phyloP scores from a whole-genome alignment of 2,797 vertebrate genomes.

The Hirundo rustica region DNA sequence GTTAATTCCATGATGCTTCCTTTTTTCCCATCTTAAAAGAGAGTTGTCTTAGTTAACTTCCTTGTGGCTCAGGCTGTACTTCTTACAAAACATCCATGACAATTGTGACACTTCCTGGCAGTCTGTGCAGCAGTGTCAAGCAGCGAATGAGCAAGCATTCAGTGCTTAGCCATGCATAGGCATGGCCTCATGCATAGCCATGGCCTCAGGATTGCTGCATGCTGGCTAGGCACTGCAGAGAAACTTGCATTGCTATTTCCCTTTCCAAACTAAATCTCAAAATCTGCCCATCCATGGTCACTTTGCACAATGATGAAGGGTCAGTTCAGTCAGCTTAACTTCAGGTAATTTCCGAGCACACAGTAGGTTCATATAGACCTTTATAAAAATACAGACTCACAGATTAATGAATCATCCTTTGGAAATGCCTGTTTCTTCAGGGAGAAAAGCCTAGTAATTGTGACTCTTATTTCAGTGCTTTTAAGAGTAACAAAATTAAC shows the following conservation, averaged over 20 bases:
- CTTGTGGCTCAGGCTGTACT: constrained; percentile 2
- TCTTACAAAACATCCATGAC: neutral
- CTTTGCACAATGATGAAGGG: neutral
- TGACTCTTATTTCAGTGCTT: neutral
- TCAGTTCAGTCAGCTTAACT: neutral
- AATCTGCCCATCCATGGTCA: neutral
- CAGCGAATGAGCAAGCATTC: neutral
- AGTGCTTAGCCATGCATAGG: constrained; percentile 24
- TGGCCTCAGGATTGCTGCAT: neutral
- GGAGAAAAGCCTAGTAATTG: neutral
- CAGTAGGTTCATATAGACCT: neutral
- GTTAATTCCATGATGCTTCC: neutral
- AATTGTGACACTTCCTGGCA: constrained; percentile 27
- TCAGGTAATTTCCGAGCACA: neutral
- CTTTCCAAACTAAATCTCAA: constrained; percentile 9
- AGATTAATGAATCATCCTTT: neutral
- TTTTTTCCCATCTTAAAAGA: neutral
- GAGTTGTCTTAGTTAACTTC: neutral
- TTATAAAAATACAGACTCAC: neutral
- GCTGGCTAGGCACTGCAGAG: neutral
- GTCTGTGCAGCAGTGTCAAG: constrained; percentile 1
- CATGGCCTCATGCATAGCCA: neutral
- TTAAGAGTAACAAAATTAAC: neutral
- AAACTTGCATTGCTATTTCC: neutral
- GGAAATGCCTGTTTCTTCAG: neutral